Conservation (phyloP, 2,113 vertebrate genomes). For the Verasper variegatus region DNA sequence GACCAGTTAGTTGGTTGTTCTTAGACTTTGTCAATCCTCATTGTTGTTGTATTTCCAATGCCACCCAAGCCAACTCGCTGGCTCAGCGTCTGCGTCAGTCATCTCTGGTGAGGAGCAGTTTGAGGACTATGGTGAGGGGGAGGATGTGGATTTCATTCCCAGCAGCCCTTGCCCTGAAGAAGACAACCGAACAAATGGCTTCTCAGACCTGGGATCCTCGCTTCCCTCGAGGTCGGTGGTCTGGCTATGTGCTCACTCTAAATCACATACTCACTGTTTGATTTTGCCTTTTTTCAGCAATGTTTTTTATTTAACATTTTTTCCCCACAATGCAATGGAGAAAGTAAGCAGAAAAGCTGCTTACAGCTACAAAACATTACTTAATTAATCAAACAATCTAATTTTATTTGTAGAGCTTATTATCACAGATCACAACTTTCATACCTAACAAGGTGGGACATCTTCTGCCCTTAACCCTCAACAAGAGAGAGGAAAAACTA, state of each 20-base stretch:
- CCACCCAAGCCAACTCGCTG: conserved; percentile 78
- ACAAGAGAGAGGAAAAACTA: too few species aligned
- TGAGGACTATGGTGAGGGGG: conserved; percentile 96
- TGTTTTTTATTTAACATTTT: too few species aligned
- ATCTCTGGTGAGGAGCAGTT: conserved; percentile 93
- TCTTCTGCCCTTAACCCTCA: too few species aligned
- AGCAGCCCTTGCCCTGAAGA: conserved; percentile 94
- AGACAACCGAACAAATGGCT: conserved; percentile 89
- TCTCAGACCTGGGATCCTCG: conserved; percentile 94
- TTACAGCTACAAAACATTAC: too few species aligned
- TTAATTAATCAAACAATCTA: too few species aligned
- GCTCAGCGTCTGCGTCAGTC: conserved; percentile 86
- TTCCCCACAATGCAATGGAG: too few species aligned
- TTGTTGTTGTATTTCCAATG: neutral
- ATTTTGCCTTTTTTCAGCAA: neutral
- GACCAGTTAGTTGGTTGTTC: neutral
- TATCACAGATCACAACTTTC: too few species aligned
- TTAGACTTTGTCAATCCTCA: neutral
- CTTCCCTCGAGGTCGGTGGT: conserved; percentile 90
- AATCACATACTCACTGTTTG: neutral
- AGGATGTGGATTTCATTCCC: conserved; percentile 91
- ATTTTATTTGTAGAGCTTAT: too few species aligned
- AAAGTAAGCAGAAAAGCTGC: too few species aligned
- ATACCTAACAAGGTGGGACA: too few species aligned
- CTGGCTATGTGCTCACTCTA: neutral